Evolutionary conservation across 2,888 invertebrate genomes (phyloP).

Genomic region (Pocota personata): DNA sequence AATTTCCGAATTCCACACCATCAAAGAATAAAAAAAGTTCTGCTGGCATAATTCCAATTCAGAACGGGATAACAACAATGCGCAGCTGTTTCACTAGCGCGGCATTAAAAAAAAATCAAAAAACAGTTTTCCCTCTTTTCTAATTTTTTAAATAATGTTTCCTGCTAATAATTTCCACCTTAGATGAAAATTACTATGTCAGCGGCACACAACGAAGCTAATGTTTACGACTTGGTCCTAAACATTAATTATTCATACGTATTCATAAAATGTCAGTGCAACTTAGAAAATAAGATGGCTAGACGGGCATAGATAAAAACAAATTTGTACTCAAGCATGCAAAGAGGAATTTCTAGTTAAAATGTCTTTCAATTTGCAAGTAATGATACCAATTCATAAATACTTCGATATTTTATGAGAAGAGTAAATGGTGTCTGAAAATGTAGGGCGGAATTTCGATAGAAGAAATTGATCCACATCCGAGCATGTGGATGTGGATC

Average conservation of each 20-base stretch:
- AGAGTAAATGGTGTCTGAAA: background rate
- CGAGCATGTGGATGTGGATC: too few species aligned
- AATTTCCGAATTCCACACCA: conserved; percentile 5
- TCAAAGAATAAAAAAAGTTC: conserved; percentile 9
- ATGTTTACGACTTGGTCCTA: conserved; percentile 17
- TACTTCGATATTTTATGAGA: background rate
- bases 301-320: conserved; percentile 15
- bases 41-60: conserved; percentile 29
- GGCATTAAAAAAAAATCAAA: conserved; percentile 10
- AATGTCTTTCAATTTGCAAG: conserved; percentile 22
- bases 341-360: background rate
- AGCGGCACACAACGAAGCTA: conserved; percentile 15
- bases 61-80: background rate
- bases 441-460: background rate
- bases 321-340: background rate
- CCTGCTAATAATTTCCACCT: conserved; percentile 8
- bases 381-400: background rate
- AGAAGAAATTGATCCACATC: background rate
- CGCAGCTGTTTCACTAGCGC: conserved; percentile 12
- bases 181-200: conserved; percentile 10
- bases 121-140: background rate
- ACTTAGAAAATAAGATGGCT: background rate
- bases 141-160: conserved; percentile 8
- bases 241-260: background rate
- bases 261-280: conserved; percentile 31